Evolutionary conservation across 2,113 vertebrate genomes (phyloP), one percentile per base, ranked within the genome.

Genomic region (Sceloporus tristichus): DNA sequence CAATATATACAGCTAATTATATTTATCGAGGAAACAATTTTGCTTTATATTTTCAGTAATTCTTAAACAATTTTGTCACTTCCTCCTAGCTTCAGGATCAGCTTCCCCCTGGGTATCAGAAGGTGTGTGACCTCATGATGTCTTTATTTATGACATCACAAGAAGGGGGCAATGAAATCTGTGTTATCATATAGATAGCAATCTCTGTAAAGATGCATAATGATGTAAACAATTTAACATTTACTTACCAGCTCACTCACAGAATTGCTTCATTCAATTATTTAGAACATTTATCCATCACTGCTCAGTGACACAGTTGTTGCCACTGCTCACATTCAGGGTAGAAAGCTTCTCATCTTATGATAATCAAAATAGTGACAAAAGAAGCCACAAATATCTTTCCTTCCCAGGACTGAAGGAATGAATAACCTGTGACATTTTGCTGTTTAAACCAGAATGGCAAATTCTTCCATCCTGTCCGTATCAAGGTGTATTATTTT

Each of bases 21-120:
- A 97, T 96, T 97, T 97, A 97, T 96, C 94, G 95, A 93, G 94
- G 94, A 96, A 96, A 96, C 68, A 95, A 95, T 92, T 96, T 94
- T 92, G 83, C 90, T 94, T 96, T 95, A 93, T 96, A 96, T 96
- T 96, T 95, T 96, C 93, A 94, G 89, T 95, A 95, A 94, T 91
- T 92, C 91, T 94, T 94, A 92, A 94, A 93, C 85, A 92, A 92
- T 96, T 83, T 96, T 95, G 94, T 94, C 94, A 94, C 92, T 77
- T 90, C 92, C 95, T 90, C 92, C 95, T 90, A 93, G 90, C 91
- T 93, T 94, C 86, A 79, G 91, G 92, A 94, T 92, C 81, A 62
- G 84, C 86, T 96, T 94, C 93, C 91, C 90, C 18, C 34, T 82
- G 90, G 90, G 92, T 90, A 21, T 68, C 23, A 87, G 84, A 85